Conservation (phyloP, 1,140 invertebrate genomes). For the Eupristina koningsbergeri region DNA sequence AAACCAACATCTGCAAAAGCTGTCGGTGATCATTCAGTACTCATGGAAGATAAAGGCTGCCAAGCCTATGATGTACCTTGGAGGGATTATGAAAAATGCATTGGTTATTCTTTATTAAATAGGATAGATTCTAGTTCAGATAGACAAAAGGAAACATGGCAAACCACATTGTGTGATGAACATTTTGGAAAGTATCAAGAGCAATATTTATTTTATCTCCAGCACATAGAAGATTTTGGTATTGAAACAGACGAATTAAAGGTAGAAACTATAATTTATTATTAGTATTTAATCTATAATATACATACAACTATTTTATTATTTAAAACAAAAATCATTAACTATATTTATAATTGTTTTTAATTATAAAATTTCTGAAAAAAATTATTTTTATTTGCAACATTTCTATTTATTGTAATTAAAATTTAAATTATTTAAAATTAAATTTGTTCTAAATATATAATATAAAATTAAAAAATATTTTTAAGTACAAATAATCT, state of each 20-base stretch:
- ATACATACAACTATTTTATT: no score
- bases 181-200: conserved; percentile 65
- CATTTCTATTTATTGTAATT: no score
- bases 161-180: conserved; percentile 52
- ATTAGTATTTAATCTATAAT: no score
- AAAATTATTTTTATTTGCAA: no score
- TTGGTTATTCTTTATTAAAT: conserved; percentile 60
- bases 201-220: conserved; percentile 64
- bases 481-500: no score
- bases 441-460: no score
- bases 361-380: no score
- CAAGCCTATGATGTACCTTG: conserved; percentile 61
- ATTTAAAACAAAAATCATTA: no score
- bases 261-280: not conserved
- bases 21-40: conserved; percentile 51
- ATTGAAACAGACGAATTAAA: conserved; percentile 56
- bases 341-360: no score
- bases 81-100: conserved; percentile 64
- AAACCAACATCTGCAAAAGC: conserved; percentile 52
- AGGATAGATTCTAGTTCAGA: conserved; percentile 54
- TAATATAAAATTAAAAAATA: no score
- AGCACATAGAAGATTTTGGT: conserved; percentile 61
- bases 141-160: conserved; percentile 34
- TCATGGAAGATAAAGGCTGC: conserved; percentile 53
- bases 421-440: no score